Evolutionary conservation across 2,797 vertebrate species (phyloP).

Genomic region (Anguilla anguilla): DNA sequence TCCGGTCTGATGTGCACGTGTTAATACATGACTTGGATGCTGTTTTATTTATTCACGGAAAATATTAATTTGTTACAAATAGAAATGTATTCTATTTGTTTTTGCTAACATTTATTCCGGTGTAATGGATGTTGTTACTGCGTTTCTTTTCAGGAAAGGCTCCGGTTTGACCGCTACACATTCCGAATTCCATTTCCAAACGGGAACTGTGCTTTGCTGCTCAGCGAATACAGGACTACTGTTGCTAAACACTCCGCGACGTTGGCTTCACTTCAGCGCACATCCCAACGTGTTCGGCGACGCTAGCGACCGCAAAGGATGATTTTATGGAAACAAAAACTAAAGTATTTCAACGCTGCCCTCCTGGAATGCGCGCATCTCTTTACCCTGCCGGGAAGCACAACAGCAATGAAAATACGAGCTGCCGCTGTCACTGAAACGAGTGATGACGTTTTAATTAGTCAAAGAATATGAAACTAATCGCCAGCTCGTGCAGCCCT

Average conservation of each 20-base stretch:
- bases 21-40: too few species aligned
- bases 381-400: too few species aligned
- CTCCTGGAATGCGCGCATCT: too few species aligned
- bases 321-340: neutral
- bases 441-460: neutral
- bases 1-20: conserved; percentile 58
- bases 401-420: too few species aligned
- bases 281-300: neutral
- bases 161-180: neutral
- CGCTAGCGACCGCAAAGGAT: neutral
- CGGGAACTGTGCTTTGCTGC: neutral
- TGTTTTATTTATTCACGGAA: too few species aligned
- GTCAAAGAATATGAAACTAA: too few species aligned
- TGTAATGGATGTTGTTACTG: neutral
- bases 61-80: too few species aligned
- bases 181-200: neutral
- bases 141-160: neutral
- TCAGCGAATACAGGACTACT: neutral
- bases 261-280: neutral
- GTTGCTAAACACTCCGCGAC: too few species aligned
- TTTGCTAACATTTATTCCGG: too few species aligned
- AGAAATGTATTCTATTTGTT: too few species aligned
- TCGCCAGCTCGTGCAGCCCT: too few species aligned
- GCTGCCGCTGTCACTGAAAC: neutral
- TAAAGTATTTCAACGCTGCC: too few species aligned